Percentiles rank a stretch among this genome's conserved stretches.
Conservation (phyloP, 2,888 invertebrate species). For the Brenthis ino region DNA sequence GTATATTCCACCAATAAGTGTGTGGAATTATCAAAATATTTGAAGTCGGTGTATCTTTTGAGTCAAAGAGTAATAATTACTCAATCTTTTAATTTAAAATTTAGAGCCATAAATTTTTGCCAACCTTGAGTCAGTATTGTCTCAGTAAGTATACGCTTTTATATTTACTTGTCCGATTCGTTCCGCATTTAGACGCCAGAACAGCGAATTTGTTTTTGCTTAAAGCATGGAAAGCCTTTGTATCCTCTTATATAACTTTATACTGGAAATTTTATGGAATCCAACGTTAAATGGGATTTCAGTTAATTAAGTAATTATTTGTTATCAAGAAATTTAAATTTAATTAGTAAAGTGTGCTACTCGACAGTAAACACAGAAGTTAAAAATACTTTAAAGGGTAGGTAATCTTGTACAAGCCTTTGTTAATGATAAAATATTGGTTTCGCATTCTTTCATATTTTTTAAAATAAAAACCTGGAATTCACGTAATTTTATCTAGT, state of each 20-base stretch:
- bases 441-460: no score
- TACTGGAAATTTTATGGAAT: neutral
- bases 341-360: conserved; percentile 13
- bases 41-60: no score
- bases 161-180: conserved; percentile 28
- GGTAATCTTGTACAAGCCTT: neutral
- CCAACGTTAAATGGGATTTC: neutral
- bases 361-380: conserved; percentile 4
- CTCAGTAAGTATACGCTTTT: conserved; percentile 22
- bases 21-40: no score
- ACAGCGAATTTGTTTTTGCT: conserved; percentile 20
- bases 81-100: no score
- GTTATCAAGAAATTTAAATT: conserved; percentile 8
- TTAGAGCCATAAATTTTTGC: neutral
- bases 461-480: no score
- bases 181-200: conserved; percentile 18
- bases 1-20: no score
- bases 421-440: no score
- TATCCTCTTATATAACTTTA: neutral
- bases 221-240: neutral
- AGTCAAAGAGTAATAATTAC: no score
- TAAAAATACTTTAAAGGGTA: conserved; percentile 11
- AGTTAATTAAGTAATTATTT: conserved; percentile 7
- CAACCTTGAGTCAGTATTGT: conserved; percentile 13
- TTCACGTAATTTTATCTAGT: no score